phyloP scores from a whole-genome alignment of 2,113 vertebrate species.

The Ammodytes dubius region DNA sequence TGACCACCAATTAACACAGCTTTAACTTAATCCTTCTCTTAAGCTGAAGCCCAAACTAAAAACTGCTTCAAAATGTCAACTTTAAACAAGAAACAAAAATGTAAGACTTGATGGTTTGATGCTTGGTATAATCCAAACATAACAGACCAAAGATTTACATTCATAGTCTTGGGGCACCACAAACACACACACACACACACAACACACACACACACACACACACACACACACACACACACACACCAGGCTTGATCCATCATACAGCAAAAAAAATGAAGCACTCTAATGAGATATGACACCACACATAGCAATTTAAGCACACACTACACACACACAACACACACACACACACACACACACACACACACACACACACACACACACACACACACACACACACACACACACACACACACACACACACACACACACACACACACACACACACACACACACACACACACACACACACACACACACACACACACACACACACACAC shows the following conservation, averaged over 20 bases:
- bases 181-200: constrained; percentile 23
- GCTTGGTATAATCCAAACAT: constrained; percentile 4
- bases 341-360: background rate
- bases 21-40: constrained; percentile 30
- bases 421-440: background rate
- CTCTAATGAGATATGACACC: too few species aligned
- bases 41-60: constrained; percentile 14
- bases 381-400: background rate
- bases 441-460: background rate
- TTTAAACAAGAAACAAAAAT: constrained; percentile 17
- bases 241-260: too few species aligned
- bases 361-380: background rate
- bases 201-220: constrained; percentile 22
- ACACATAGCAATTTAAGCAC: background rate
- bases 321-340: background rate
- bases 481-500: constrained; percentile 26
- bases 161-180: background rate
- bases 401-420: background rate
- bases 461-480: constrained; percentile 28
- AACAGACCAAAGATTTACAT: constrained; percentile 11
- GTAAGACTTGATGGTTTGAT: background rate
- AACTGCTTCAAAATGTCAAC: background rate
- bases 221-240: background rate
- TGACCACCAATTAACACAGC: constrained; percentile 30
- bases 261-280: too few species aligned